phyloP scores from a whole-genome alignment of 2,797 vertebrate species.

The Benthosema pterotum region DNA sequence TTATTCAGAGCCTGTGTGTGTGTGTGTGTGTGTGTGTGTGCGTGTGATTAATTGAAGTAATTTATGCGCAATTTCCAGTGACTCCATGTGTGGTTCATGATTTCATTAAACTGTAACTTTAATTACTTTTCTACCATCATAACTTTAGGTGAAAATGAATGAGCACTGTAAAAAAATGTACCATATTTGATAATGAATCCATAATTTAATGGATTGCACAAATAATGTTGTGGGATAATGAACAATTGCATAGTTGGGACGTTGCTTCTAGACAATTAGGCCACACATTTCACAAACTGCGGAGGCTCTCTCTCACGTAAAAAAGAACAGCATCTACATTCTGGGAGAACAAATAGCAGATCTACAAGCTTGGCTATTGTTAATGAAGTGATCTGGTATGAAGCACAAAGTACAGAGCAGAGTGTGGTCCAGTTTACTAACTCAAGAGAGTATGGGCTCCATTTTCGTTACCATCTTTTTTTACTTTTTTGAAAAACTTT shows the following conservation, averaged over 20 bases:
- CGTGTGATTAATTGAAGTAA: constrained; percentile 78
- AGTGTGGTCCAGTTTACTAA: too few species aligned
- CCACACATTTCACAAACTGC: neutral
- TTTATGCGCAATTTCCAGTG: constrained; percentile 73
- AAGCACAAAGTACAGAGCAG: too few species aligned
- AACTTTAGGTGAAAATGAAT: constrained; percentile 73
- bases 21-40: constrained; percentile 25
- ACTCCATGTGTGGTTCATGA: constrained; percentile 72
- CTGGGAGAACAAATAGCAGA: too few species aligned
- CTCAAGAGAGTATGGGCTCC: too few species aligned
- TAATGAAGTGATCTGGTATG: too few species aligned
- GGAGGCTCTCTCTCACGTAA: too few species aligned
- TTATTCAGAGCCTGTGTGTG: constrained; percentile 63
- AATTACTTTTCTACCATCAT: constrained; percentile 75
- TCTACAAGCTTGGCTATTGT: too few species aligned
- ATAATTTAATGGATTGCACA: constrained; percentile 63
- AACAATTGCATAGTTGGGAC: constrained; percentile 49
- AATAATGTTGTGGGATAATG: constrained; percentile 59
- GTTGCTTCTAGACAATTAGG: neutral
- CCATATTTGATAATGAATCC: constrained; percentile 61
- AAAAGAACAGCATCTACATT: too few species aligned
- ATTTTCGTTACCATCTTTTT: too few species aligned
- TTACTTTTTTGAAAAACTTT: too few species aligned
- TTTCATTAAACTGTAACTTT: constrained; percentile 78
- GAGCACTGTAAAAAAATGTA: constrained; percentile 51